These are phyloP conservation scores for Lucifuga dentata DNA, from an alignment of 2,113 vertebrate species.

Conservation along the genomic window DNA sequence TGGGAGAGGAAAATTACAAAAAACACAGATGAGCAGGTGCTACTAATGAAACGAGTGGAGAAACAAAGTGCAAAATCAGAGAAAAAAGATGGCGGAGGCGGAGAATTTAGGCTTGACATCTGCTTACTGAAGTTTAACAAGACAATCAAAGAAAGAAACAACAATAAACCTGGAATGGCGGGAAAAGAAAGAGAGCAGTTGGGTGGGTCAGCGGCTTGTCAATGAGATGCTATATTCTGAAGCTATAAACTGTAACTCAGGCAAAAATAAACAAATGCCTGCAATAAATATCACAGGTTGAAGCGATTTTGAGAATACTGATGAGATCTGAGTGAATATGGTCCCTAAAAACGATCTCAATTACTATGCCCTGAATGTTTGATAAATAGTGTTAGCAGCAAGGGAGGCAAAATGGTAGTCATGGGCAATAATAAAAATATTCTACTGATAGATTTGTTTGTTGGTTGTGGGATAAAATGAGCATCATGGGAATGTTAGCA, in stretches of 20 bases:
- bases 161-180: constrained; percentile 42
- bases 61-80: constrained; percentile 63
- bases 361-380: constrained; percentile 27
- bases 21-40: constrained; percentile 29
- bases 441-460: constrained; percentile 50
- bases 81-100: constrained; percentile 40
- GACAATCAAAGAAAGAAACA: constrained; percentile 53
- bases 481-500: constrained; percentile 39
- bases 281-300: background rate
- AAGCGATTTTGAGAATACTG: constrained; percentile 24
- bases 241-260: constrained; percentile 6
- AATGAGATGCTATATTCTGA: constrained; percentile 36
- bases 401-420: constrained; percentile 34
- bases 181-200: constrained; percentile 48
- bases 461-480: constrained; percentile 40
- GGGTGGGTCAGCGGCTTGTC: constrained; percentile 44
- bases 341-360: constrained; percentile 24
- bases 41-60: constrained; percentile 56
- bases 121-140: constrained; percentile 69
- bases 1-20: constrained; percentile 5
- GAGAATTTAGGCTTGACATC: constrained; percentile 48
- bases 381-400: constrained; percentile 30
- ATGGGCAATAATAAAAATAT: constrained; percentile 40
- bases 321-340: constrained; percentile 20
- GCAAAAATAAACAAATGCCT: constrained; percentile 24